phyloP scores from a whole-genome alignment of 2,797 vertebrate genomes.

The Halcyon smyrnensis region DNA sequence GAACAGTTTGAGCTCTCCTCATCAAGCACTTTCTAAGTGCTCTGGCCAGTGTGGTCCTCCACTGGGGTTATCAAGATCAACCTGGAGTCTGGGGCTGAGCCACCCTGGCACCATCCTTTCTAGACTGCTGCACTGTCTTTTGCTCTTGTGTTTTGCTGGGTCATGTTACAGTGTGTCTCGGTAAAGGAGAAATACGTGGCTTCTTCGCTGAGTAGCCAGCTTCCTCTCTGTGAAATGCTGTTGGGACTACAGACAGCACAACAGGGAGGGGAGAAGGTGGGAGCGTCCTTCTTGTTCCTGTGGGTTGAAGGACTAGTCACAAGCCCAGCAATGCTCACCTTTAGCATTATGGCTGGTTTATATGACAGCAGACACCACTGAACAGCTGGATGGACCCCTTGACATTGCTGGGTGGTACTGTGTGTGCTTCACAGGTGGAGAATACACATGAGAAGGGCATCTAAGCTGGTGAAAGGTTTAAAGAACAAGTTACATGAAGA shows the following conservation, averaged over 20 bases:
- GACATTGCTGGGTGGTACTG: background rate
- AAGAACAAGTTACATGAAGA: too few species aligned
- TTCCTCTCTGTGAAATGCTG: background rate
- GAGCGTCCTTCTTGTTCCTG: background rate
- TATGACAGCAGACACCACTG: rapidly evolving
- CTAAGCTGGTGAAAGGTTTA: too few species aligned
- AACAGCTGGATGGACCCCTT: background rate
- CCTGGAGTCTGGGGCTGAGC: background rate
- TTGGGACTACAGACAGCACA: background rate
- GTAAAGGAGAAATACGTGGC: background rate
- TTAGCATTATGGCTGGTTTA: background rate
- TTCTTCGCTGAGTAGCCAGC: background rate
- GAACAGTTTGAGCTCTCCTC: background rate
- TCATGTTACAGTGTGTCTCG: rapidly evolving
- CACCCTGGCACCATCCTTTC: background rate
- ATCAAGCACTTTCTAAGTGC: background rate
- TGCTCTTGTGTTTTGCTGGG: background rate
- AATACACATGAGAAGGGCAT: too few species aligned
- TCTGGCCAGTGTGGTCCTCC: background rate
- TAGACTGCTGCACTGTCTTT: background rate
- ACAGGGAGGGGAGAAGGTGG: rapidly evolving
- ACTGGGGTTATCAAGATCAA: background rate
- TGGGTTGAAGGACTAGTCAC: background rate
- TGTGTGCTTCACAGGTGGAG: background rate
- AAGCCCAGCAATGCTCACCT: background rate